These are phyloP conservation scores for Epistrophe eligans DNA, from an alignment of 2,888 invertebrate species.

Conservation along the genomic window DNA sequence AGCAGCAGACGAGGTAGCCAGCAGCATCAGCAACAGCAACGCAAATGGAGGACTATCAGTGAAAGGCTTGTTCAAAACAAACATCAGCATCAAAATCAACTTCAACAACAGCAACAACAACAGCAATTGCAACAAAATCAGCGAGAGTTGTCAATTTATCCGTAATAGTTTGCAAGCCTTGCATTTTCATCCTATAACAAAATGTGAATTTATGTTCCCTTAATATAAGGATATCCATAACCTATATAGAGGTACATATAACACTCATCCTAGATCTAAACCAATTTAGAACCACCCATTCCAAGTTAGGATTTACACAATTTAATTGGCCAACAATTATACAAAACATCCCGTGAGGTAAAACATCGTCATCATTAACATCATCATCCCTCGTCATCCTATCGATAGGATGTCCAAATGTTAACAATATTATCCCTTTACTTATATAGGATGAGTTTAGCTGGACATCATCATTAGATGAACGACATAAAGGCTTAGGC, in stretches of 20 bases:
- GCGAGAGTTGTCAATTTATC: conserved; percentile 40
- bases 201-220: not conserved
- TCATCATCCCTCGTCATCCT: conserved; percentile 1
- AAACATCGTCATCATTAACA: conserved; percentile 23
- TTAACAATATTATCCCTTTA: conserved; percentile 13
- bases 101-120: conserved; percentile 24
- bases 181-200: conserved; percentile 38
- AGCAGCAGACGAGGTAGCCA: conserved; percentile 3
- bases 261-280: not conserved
- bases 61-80: conserved; percentile 43
- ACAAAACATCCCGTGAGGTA: conserved; percentile 43
- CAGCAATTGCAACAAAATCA: conserved; percentile 45
- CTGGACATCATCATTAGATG: conserved; percentile 6
- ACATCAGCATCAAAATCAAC: conserved; percentile 15
- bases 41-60: conserved; percentile 31
- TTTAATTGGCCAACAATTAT: conserved; percentile 61
- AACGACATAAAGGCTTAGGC: not conserved
- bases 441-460: not conserved
- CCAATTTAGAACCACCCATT: conserved; percentile 9
- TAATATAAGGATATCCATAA: not conserved
- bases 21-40: conserved; percentile 2
- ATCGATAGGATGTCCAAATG: conserved; percentile 7
- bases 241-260: no score
- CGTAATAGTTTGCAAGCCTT: conserved; percentile 32
- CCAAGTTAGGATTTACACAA: conserved; percentile 29